Evolutionary conservation across 2,797 vertebrate genomes (phyloP).

Genomic region (Helicolenus hilgendorfi): DNA sequence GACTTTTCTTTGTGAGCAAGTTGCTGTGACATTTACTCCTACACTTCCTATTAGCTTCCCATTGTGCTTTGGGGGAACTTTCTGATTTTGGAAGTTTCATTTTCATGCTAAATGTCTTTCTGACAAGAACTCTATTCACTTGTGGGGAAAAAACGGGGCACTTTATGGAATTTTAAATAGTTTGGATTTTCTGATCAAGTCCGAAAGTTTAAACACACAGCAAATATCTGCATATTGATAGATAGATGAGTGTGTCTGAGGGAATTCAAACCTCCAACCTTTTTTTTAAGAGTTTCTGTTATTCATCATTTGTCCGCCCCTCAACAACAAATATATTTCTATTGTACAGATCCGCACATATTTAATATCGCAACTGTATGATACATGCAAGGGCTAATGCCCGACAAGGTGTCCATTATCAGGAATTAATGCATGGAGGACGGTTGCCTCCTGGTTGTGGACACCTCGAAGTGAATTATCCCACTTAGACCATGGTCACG

Average conservation of each 20-base stretch:
- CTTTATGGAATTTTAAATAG: not conserved
- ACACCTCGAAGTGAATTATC: too few species aligned
- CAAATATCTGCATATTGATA: not conserved
- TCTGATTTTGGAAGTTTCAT: not conserved
- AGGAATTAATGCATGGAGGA: too few species aligned
- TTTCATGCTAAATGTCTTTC: not conserved
- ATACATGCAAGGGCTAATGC: not conserved
- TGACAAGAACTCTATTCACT: not conserved
- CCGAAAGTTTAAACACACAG: not conserved
- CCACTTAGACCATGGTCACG: too few species aligned
- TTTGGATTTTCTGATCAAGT: not conserved
- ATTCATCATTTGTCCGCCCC: not conserved
- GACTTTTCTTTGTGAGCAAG: not conserved
- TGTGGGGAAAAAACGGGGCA: not conserved
- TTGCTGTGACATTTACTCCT: not conserved
- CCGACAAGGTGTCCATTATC: too few species aligned
- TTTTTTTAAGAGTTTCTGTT: not conserved
- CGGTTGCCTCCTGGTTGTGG: rapidly evolving
- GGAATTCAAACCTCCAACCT: not conserved
- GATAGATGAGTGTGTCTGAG: not conserved
- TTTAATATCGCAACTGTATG: not conserved
- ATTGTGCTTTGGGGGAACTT: not conserved
- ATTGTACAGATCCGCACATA: not conserved
- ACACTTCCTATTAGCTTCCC: not conserved
- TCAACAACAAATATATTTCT: not conserved